Percentiles rank a stretch among this genome's conserved stretches.
These are phyloP conservation scores for Drosophila fuyamai DNA, from an alignment of 1,140 invertebrate species.

Conservation along the genomic window DNA sequence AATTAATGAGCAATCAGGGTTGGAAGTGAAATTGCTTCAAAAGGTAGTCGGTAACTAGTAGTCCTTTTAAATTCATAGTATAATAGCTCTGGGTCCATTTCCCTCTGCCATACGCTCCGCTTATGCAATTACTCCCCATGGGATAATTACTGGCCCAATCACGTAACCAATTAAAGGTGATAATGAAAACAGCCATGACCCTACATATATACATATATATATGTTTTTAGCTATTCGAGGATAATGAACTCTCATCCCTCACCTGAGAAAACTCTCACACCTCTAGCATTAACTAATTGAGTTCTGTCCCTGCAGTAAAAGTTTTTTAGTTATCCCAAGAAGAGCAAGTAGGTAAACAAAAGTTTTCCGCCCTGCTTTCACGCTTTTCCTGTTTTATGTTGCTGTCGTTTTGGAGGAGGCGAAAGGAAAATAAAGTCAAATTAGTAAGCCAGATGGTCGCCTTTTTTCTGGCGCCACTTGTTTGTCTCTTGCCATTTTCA, in stretches of 20 bases:
- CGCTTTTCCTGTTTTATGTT: slow-evolving; percentile 28
- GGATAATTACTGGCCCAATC: slow-evolving; percentile 26
- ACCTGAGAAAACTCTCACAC: slow-evolving; percentile 12
- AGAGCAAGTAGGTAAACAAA: slow-evolving; percentile 39
- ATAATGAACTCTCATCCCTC: slow-evolving; percentile 45
- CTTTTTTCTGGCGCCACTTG: slow-evolving; percentile 78
- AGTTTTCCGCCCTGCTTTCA: slow-evolving; percentile 24
- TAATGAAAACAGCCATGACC: slow-evolving; percentile 36
- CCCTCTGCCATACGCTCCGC: slow-evolving; percentile 8
- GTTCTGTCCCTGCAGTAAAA: slow-evolving; percentile 47
- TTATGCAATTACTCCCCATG: slow-evolving; percentile 20
- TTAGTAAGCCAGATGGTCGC: slow-evolving; percentile 54
- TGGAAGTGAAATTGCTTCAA: background rate
- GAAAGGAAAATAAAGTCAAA: slow-evolving; percentile 33
- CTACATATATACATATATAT: background rate
- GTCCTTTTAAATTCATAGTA: background rate
- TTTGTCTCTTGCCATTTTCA: slow-evolving; percentile 55
- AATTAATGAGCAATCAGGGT: background rate
- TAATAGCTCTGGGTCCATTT: slow-evolving; percentile 1
- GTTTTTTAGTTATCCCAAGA: slow-evolving; percentile 20
- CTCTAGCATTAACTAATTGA: slow-evolving; percentile 43
- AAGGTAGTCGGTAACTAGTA: background rate
- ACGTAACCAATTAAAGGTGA: slow-evolving; percentile 55
- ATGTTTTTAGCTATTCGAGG: slow-evolving; percentile 12
- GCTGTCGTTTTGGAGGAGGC: slow-evolving; percentile 1